Evolutionary conservation across 2,797 vertebrate species (phyloP).

Genomic region (Falco biarmicus): DNA sequence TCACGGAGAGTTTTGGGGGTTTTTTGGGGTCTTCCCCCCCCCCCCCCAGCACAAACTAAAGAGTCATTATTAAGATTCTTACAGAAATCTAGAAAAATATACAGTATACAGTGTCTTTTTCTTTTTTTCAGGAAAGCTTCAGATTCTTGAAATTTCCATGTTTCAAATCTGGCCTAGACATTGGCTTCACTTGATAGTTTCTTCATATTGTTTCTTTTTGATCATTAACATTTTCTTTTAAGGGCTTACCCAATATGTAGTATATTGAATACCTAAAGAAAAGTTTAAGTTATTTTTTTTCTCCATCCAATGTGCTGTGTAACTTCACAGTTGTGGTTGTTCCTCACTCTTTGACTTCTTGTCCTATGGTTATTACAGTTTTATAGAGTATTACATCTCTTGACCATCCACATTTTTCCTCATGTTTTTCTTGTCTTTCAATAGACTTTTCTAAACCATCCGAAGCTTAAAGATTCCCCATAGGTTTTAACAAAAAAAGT

Average conservation of each 20-base stretch:
- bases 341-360: background rate
- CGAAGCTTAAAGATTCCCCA: background rate
- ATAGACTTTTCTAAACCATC: background rate
- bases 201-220: background rate
- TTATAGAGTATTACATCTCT: no score
- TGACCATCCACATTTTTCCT: background rate
- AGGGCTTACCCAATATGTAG: background rate
- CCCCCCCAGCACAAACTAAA: background rate
- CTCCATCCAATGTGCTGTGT: background rate
- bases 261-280: background rate
- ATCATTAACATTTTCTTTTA: background rate
- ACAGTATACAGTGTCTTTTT: background rate
- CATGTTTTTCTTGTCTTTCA: background rate
- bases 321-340: background rate
- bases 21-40: background rate
- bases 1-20: background rate
- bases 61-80: background rate
- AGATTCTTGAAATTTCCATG: background rate
- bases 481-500: background rate
- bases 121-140: background rate
- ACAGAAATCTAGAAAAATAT: background rate
- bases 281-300: background rate
- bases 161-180: background rate
- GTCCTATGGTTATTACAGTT: background rate
- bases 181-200: background rate